These are phyloP conservation scores for Drosophila anceps DNA, from an alignment of 2,888 invertebrate species.

Conservation along the genomic window DNA sequence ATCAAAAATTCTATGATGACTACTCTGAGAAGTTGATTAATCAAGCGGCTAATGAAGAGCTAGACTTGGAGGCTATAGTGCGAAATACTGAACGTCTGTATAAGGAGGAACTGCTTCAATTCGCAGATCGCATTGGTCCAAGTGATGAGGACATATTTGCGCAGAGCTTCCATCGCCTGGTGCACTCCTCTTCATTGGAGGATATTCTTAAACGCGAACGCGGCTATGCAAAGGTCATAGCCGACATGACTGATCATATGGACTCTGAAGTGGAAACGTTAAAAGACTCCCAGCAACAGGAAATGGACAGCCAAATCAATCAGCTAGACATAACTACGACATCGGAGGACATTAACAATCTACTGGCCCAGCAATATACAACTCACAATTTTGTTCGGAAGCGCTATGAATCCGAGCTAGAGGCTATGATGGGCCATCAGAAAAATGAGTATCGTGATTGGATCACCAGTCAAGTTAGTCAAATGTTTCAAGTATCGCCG, in stretches of 20 bases:
- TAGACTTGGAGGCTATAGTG: conserved; percentile 91
- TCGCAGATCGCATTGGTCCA: conserved; percentile 92
- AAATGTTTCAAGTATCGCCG: conserved; percentile 83
- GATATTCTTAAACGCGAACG: conserved; percentile 95
- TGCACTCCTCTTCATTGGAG: conserved; percentile 94
- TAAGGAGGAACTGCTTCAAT: conserved; percentile 93
- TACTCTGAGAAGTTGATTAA: conserved; percentile 88
- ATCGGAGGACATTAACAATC: conserved; percentile 90
- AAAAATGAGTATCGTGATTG: conserved; percentile 94
- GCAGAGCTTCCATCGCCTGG: conserved; percentile 87
- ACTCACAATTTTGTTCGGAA: conserved; percentile 93
- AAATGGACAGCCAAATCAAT: conserved; percentile 95
- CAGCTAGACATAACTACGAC: conserved; percentile 91
- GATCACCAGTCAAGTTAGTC: conserved; percentile 88
- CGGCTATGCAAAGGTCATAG: conserved; percentile 92
- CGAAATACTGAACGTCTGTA: conserved; percentile 93
- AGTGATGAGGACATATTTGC: conserved; percentile 91
- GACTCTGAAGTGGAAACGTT: conserved; percentile 90
- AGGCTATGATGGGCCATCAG: conserved; percentile 93
- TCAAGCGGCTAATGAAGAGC: conserved; percentile 87
- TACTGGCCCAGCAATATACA: conserved; percentile 93
- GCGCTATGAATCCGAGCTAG: conserved; percentile 94
- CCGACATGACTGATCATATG: conserved; percentile 90
- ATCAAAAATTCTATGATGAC: conserved; percentile 89
- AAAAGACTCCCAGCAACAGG: conserved; percentile 92